A percentile compares a stretch with the other conserved stretches of the same genome.
Evolutionary conservation across 2,113 vertebrate species (phyloP).

Genomic region (Limnothrissa miodon): DNA sequence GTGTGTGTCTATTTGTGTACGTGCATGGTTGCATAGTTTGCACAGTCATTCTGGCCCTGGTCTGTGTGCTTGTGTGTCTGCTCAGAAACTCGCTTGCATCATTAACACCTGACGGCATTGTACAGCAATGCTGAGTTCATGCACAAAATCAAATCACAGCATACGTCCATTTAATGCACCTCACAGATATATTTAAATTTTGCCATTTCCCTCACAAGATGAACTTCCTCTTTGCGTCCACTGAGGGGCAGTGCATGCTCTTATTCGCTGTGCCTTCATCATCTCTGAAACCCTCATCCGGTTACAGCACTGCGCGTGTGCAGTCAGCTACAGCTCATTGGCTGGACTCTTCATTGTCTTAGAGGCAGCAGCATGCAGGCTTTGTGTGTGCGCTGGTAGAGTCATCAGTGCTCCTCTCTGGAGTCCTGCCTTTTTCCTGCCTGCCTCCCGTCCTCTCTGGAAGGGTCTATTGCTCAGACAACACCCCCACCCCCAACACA

Average conservation of each 20-base stretch:
- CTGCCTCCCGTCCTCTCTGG: neutral
- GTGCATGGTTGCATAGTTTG: neutral
- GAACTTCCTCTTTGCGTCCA: neutral
- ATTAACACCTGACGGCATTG: neutral
- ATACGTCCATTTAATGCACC: neutral
- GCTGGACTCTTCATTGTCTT: neutral
- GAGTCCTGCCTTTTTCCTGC: neutral
- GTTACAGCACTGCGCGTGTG: neutral
- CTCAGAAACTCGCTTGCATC: neutral
- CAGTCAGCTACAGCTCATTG: neutral
- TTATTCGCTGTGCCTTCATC: neutral
- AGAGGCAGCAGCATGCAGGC: neutral
- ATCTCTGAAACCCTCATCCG: neutral
- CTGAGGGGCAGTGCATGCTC: constrained; percentile 6
- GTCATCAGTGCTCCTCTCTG: neutral
- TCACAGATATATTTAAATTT: too few relatives aligned
- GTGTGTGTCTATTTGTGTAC: neutral
- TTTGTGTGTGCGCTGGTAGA: neutral
- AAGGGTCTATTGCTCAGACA: neutral
- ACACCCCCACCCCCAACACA: neutral
- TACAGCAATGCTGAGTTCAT: neutral
- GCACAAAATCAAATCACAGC: neutral
- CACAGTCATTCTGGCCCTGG: neutral
- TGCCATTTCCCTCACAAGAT: neutral
- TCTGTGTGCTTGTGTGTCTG: neutral